phyloP scores from a whole-genome alignment of 1,140 invertebrate genomes.

The Cataglyphis hispanica region DNA sequence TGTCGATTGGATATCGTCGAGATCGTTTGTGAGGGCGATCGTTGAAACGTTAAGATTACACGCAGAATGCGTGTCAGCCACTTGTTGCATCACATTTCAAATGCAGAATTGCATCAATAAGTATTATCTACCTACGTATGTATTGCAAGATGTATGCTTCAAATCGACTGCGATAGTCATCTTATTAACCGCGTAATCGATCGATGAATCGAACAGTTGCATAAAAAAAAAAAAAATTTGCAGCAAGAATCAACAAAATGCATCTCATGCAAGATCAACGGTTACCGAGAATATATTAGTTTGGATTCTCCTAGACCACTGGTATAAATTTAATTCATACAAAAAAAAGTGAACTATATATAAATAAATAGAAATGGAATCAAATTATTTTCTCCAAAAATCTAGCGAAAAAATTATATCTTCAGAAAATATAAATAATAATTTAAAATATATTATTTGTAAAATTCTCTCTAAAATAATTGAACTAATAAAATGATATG shows the following conservation, averaged over 20 bases:
- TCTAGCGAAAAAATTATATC: too few relatives aligned
- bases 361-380: background rate
- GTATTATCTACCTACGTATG: conserved; percentile 1
- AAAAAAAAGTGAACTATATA: background rate
- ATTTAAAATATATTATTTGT: too few relatives aligned
- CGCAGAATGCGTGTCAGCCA: conserved; percentile 56
- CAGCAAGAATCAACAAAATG: background rate
- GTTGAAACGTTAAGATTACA: conserved; percentile 10
- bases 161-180: background rate
- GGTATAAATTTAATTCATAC: background rate
- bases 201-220: too few relatives aligned
- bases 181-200: too few relatives aligned
- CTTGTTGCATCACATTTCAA: conserved; percentile 66
- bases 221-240: background rate
- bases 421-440: too few relatives aligned
- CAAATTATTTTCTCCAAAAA: background rate
- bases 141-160: background rate
- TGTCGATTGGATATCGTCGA: background rate
- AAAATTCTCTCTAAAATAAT: too few relatives aligned
- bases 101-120: conserved; percentile 14
- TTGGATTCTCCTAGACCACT: background rate
- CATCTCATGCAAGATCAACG: background rate
- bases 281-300: background rate
- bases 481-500: too few relatives aligned
- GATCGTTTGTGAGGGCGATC: conserved; percentile 10